Evolutionary conservation across 2,113 vertebrate species (phyloP).

Genomic region (Marcusenius ussheri): DNA sequence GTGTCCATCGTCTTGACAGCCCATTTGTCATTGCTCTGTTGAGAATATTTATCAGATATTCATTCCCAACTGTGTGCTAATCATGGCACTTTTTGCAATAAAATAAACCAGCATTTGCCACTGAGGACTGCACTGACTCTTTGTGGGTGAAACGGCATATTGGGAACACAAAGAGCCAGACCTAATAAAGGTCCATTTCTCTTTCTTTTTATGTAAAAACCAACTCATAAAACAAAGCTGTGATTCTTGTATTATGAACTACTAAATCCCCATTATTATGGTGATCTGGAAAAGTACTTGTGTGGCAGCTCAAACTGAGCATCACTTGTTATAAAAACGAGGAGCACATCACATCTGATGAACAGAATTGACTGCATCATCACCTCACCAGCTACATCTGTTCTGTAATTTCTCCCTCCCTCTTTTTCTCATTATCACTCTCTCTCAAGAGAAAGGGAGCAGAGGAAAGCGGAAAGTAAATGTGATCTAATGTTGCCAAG

Average conservation of each 20-base stretch:
- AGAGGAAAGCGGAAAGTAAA: background rate
- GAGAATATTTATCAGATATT: conserved; percentile 7
- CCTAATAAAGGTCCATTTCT: background rate
- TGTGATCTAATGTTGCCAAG: background rate
- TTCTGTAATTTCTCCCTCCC: background rate
- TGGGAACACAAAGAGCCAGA: background rate
- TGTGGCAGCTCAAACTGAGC: background rate
- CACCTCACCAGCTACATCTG: background rate
- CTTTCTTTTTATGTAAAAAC: background rate
- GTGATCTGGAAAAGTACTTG: background rate
- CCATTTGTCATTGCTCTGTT: conserved; percentile 1
- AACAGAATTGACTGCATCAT: background rate
- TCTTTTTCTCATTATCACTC: background rate
- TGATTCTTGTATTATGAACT: background rate
- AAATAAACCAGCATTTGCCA: background rate
- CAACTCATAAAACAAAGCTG: background rate
- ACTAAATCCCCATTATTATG: background rate
- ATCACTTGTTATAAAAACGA: background rate
- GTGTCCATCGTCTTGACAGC: background rate
- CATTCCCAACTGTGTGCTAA: background rate
- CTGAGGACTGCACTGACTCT: background rate
- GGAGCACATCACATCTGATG: background rate
- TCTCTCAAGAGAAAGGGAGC: background rate
- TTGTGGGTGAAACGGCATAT: background rate
- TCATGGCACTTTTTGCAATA: background rate